Percentiles rank a stretch among this genome's conserved stretches.
Conservation (phyloP, 37 sponge, comb jelly and placozoan species). For the Ianthella basta region DNA sequence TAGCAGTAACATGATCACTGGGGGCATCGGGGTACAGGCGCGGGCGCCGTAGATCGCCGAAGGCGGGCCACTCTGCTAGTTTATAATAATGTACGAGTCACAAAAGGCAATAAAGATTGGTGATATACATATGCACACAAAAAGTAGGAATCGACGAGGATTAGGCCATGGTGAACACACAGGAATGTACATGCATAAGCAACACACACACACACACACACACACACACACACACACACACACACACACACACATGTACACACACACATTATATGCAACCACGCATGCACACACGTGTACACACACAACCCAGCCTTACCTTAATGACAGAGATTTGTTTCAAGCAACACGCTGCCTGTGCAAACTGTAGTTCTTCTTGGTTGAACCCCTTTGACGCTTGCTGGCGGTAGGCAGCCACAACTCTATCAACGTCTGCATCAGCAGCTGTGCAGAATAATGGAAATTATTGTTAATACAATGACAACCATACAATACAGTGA, state of each 20-base stretch:
- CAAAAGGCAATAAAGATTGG: too few relatives aligned
- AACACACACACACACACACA: constrained; percentile 12
- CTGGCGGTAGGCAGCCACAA: background rate
- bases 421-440: background rate
- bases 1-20: too few relatives aligned
- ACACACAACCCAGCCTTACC: background rate
- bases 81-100: too few relatives aligned
- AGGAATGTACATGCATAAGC: background rate
- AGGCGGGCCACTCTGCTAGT: too few relatives aligned
- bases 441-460: too few relatives aligned
- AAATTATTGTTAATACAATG: too few relatives aligned
- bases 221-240: constrained; percentile 36
- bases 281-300: constrained; percentile 6
- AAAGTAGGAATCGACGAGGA: too few relatives aligned
- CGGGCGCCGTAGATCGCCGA: too few relatives aligned
- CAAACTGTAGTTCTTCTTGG: background rate
- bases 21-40: too few relatives aligned
- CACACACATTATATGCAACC: constrained; percentile 17
- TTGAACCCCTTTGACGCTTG: background rate
- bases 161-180: too few relatives aligned
- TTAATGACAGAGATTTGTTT: too few relatives aligned
- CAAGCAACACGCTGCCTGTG: background rate
- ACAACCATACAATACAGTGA: too few relatives aligned
- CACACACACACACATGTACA: constrained; percentile 28
- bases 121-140: background rate